Base-by-base conservation (phyloP, 2,113 vertebrate species). In the Peromyscus californicus region DNA sequence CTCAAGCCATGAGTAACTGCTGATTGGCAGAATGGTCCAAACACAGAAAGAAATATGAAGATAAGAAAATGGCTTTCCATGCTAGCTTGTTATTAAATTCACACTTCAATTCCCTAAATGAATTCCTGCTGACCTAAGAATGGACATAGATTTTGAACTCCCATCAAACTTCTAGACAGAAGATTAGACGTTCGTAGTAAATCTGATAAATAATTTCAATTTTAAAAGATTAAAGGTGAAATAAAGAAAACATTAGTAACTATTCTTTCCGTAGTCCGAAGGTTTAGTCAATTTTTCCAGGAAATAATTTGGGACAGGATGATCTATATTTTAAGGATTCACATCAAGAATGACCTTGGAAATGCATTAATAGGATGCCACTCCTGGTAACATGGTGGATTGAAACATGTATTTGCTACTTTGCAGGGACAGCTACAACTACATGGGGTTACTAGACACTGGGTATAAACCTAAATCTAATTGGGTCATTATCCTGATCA, bases 181-280 rank as follows among this genome's bases (percentile, higher is more conserved):
- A 93, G 67, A 45, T 89, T 94, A 80, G 33, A 94, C 31, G 72
- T 26, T 72, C 83, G 54, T 94, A 79, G 79, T 85, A 95, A 92
- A 96, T 84, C 39, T 78, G 76, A 84, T 93, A 95, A 94, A 95
- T 96, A 85, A 96, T 95, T 95, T 90, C 84, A 67, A 87, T 92
- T 97, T 96, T 92, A 45, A 94, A 96, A 96, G 33, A 96, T 26
- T 94, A 65, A 95, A 95, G 67, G 85, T 69, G 42, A 96, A 88
- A 95, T 89, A 57, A 86, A 93, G 57, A 80, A 91, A 95, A 84
- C 22, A 76, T 88, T 93, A 65, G 54, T 74, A 94, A 92, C 70
- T 76, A 3, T 89, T 94, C 29, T 89, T 88, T 74, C 31, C 59
- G 95, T 76, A 89, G 24, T 22, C 65, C 2, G 7, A 80, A 48